A percentile compares a stretch with the other conserved stretches of the same genome.
phyloP scores from a whole-genome alignment of 2,797 vertebrate species.

The Fratercula arctica region DNA sequence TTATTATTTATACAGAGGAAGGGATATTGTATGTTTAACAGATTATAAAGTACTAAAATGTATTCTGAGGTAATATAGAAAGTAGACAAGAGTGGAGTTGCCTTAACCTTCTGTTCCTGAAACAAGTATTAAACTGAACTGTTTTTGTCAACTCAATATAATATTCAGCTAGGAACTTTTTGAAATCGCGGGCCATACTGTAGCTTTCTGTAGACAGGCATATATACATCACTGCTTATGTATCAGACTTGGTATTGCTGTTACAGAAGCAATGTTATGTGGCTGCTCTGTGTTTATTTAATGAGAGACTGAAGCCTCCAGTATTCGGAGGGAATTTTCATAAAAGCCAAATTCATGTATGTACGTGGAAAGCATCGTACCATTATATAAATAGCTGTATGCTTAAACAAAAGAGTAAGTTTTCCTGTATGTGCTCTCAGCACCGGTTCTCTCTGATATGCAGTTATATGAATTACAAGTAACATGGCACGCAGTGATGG shows the following conservation, averaged over 20 bases:
- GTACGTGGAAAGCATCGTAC: background rate
- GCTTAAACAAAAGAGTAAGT: background rate
- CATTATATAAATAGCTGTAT: background rate
- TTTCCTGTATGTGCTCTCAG: background rate
- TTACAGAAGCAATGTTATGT: background rate
- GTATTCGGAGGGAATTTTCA: background rate
- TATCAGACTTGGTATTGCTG: background rate
- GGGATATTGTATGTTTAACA: background rate
- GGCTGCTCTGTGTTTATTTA: background rate
- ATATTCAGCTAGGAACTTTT: background rate
- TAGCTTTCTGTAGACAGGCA: background rate
- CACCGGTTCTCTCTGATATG: background rate
- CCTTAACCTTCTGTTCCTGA: background rate
- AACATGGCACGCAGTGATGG: background rate
- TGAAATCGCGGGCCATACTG: background rate
- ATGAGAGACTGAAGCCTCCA: background rate
- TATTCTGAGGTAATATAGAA: background rate
- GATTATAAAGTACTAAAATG: background rate
- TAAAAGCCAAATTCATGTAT: background rate
- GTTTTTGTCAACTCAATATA: background rate
- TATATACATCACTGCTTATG: background rate
- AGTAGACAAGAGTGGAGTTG: background rate
- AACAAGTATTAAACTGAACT: background rate
- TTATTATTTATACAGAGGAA: background rate
- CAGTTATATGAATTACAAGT: background rate